phyloP scores from a whole-genome alignment of 2,113 vertebrate species.

The Xerus inauris region DNA sequence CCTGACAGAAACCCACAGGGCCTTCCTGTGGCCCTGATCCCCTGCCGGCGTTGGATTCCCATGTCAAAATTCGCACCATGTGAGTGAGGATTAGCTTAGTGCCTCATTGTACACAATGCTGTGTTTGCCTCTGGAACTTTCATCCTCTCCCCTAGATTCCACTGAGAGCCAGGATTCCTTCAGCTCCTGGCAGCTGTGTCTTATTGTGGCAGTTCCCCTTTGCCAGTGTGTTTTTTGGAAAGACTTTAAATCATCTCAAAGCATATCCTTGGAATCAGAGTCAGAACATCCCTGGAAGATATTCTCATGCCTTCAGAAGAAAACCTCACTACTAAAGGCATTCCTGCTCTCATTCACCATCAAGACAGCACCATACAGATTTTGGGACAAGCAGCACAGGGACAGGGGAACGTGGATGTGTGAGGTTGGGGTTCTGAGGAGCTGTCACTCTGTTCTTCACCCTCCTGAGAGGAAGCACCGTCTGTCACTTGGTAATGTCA shows the following conservation, averaged over 20 bases:
- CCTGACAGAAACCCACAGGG: not conserved
- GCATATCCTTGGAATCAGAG: constrained; percentile 77
- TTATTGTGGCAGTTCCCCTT: constrained; percentile 74
- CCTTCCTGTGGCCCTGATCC: constrained; percentile 5
- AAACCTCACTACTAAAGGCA: constrained; percentile 66
- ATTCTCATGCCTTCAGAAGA: constrained; percentile 69
- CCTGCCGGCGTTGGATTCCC: constrained; percentile 48
- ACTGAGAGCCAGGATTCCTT: constrained; percentile 79
- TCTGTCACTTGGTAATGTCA: not conserved
- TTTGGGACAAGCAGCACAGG: constrained; percentile 31
- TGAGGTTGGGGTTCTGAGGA: not conserved
- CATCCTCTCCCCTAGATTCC: constrained; percentile 73
- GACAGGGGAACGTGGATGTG: not conserved
- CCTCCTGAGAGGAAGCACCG: rapidly evolving
- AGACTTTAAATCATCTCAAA: constrained; percentile 84
- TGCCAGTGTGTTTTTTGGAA: constrained; percentile 73
- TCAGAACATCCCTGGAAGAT: constrained; percentile 80
- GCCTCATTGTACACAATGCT: constrained; percentile 66
- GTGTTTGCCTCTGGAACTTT: constrained; percentile 68
- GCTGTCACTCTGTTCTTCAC: not conserved
- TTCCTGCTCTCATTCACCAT: constrained; percentile 67
- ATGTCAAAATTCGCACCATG: constrained; percentile 47
- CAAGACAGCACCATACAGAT: constrained; percentile 59
- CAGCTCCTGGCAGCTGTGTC: constrained; percentile 65
- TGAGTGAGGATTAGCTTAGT: constrained; percentile 63